phyloP scores from a whole-genome alignment of 2,797 vertebrate species.

The Choloepus didactylus region DNA sequence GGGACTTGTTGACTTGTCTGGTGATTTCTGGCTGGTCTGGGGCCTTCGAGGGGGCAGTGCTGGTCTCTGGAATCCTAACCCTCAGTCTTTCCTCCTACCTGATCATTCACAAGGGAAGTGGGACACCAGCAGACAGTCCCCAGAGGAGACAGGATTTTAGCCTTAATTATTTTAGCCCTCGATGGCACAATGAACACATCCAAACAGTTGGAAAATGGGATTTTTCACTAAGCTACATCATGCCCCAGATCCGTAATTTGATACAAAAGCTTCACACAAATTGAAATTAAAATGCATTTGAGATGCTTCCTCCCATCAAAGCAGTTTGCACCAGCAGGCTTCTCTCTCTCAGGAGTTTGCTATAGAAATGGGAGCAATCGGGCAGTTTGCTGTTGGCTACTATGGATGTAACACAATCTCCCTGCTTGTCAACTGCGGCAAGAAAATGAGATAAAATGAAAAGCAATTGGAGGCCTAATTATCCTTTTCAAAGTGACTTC shows the following conservation, averaged over 20 bases:
- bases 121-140: conserved; percentile 79
- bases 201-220: conserved; percentile 84
- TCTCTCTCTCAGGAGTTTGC: conserved; percentile 78
- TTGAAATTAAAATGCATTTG: conserved; percentile 89
- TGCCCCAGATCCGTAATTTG: conserved; percentile 87
- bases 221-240: conserved; percentile 84
- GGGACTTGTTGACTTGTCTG: neutral
- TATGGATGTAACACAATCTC: conserved; percentile 83
- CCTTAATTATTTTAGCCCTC: conserved; percentile 84
- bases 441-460: conserved; percentile 88
- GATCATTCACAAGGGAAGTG: conserved; percentile 68
- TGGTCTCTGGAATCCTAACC: conserved; percentile 60
- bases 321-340: conserved; percentile 84
- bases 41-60: neutral
- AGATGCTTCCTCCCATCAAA: conserved; percentile 86
- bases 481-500: conserved; percentile 86
- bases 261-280: conserved; percentile 87
- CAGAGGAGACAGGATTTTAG: conserved; percentile 78
- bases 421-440: conserved; percentile 81
- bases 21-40: neutral
- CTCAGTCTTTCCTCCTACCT: conserved; percentile 70
- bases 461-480: conserved; percentile 87
- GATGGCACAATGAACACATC: conserved; percentile 80
- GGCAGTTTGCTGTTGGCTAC: conserved; percentile 80
- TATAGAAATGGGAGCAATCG: conserved; percentile 75